Evolutionary conservation across 2,888 invertebrate species (phyloP).

Genomic region (Platerodrilus igneus): DNA sequence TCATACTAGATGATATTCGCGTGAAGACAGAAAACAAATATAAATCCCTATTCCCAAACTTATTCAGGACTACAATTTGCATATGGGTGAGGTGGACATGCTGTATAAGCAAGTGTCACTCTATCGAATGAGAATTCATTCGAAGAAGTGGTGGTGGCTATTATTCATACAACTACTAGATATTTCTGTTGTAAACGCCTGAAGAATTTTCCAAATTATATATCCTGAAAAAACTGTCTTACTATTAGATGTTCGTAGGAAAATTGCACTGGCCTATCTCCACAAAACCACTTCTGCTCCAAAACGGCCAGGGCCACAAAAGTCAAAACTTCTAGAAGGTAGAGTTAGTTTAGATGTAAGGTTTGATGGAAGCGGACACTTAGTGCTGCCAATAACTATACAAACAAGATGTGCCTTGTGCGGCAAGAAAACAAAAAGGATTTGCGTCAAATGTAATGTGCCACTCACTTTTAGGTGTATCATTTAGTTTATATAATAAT

Average conservation of each 20-base stretch:
- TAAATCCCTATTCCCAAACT: too few species aligned
- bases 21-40: too few species aligned
- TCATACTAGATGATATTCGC: slow-evolving; percentile 10
- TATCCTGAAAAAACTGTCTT: slow-evolving; percentile 3
- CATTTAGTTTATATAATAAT: too few species aligned
- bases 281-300: slow-evolving; percentile 5
- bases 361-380: too few species aligned
- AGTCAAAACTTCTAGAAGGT: slow-evolving; percentile 3
- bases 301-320: slow-evolving; percentile 10
- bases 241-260: slow-evolving; percentile 5
- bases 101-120: slow-evolving; percentile 17
- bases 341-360: too few species aligned
- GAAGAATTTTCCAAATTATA: slow-evolving; percentile 9
- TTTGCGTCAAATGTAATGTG: too few species aligned
- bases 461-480: too few species aligned
- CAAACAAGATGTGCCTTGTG: too few species aligned
- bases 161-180: slow-evolving; percentile 8
- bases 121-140: slow-evolving; percentile 10
- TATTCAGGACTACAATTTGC: slow-evolving; percentile 13
- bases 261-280: slow-evolving; percentile 4
- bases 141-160: slow-evolving; percentile 20
- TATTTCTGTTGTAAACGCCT: slow-evolving; percentile 5
- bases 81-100: slow-evolving; percentile 17
- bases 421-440: too few species aligned
- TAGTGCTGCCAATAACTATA: too few species aligned